These are phyloP conservation scores for Austrolebias charrua DNA, from an alignment of 2,797 vertebrate genomes.

Conservation along the genomic window DNA sequence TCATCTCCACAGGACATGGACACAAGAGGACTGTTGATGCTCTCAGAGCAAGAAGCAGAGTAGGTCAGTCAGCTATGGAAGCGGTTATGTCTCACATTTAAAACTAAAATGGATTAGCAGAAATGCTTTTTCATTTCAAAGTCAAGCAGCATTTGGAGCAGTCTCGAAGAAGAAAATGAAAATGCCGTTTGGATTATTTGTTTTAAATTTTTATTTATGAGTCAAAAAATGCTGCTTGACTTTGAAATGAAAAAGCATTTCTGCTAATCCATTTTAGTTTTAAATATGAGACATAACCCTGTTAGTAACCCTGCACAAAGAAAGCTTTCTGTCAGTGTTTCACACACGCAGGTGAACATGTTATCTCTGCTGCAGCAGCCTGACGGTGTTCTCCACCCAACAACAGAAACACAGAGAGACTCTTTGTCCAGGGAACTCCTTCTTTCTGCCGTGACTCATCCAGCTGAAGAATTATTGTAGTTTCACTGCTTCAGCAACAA, in stretches of 20 bases:
- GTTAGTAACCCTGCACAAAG: constrained; percentile 15
- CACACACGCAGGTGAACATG: constrained; percentile 17
- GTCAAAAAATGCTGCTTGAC: too few relatives aligned
- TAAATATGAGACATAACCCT: too few relatives aligned
- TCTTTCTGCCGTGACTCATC: constrained; percentile 18
- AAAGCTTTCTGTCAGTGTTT: constrained; percentile 2
- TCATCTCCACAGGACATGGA: constrained; percentile 26
- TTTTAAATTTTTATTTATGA: too few relatives aligned
- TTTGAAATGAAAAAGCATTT: too few relatives aligned
- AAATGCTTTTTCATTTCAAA: too few relatives aligned
- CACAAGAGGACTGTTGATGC: constrained; percentile 6
- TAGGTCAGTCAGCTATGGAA: too few relatives aligned
- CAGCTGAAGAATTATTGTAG: constrained; percentile 24
- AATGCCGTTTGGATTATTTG: too few relatives aligned
- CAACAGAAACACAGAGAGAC: constrained; percentile 27
- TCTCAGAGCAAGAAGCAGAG: background rate
- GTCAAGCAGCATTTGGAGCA: too few relatives aligned
- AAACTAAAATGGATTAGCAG: too few relatives aligned
- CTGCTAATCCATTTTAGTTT: too few relatives aligned
- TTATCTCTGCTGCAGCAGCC: constrained; percentile 5
- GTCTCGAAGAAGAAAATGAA: too few relatives aligned
- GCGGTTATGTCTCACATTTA: too few relatives aligned
- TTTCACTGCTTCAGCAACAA: constrained; percentile 17
- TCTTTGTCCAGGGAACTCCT: background rate
- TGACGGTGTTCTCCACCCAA: constrained; percentile 34